These are phyloP conservation scores for Gouania willdenowi DNA, from an alignment of 2,797 vertebrate genomes.

Conservation along the genomic window DNA sequence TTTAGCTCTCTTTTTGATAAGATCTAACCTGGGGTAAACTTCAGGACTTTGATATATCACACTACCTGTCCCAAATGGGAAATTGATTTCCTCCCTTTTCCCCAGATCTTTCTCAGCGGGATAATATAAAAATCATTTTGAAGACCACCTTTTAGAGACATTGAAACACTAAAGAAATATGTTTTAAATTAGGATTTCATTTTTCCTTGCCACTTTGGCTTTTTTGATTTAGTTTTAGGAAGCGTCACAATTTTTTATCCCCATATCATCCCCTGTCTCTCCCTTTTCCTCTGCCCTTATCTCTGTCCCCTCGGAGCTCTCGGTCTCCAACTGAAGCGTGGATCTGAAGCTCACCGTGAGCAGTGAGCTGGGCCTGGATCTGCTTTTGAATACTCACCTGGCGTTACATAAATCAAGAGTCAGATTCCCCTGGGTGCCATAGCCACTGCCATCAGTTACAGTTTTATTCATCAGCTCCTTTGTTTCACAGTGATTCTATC, in stretches of 20 bases:
- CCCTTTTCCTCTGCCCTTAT: background rate
- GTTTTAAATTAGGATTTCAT: conserved; percentile 15
- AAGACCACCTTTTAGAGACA: conserved; percentile 22
- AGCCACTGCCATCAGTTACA: conserved; percentile 60
- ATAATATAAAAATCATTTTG: conserved; percentile 63
- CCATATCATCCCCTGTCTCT: conserved; percentile 2
- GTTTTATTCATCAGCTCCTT: conserved; percentile 67
- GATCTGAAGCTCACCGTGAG: conserved; percentile 42
- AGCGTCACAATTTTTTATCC: conserved; percentile 13
- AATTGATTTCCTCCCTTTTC: conserved; percentile 64
- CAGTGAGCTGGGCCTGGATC: conserved; percentile 30
- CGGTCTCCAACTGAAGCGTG: conserved; percentile 15
- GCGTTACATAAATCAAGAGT: conserved; percentile 62
- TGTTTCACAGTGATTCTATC: conserved; percentile 56
- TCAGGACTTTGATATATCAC: conserved; percentile 60
- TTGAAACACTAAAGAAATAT: conserved; percentile 14
- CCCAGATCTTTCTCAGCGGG: conserved; percentile 31
- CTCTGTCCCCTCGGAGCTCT: conserved; percentile 3
- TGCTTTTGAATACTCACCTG: conserved; percentile 53
- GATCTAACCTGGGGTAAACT: conserved; percentile 46
- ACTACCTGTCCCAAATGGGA: conserved; percentile 59
- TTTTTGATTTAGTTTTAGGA: background rate
- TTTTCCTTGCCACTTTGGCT: background rate
- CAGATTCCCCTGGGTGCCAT: conserved; percentile 53
- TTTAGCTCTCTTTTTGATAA: conserved; percentile 38